Evolutionary conservation across 2,113 vertebrate genomes (phyloP).

Genomic region (Harpagus bidentatus): DNA sequence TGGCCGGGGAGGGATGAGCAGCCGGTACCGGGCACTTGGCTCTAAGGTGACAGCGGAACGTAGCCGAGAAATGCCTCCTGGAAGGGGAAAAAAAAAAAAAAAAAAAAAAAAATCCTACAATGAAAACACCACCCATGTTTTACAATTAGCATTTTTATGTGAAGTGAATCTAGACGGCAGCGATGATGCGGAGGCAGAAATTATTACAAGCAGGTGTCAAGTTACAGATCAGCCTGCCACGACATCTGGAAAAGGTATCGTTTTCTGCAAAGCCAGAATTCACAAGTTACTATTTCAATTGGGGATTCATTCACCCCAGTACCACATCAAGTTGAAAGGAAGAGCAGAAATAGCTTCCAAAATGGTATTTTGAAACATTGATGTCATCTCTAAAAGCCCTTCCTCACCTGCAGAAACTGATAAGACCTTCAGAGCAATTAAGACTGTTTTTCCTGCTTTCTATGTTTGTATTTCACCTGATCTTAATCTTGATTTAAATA

Average conservation of each 20-base stretch:
- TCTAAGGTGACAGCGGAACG: background rate
- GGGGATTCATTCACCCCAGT: background rate
- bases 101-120: background rate
- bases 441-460: background rate
- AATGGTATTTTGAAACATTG: background rate
- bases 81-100: too few relatives aligned
- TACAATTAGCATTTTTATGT: background rate
- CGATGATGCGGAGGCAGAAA: background rate
- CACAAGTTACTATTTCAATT: background rate
- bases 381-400: background rate
- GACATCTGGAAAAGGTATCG: background rate
- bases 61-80: background rate
- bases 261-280: background rate
- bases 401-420: background rate
- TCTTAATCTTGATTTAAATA: background rate
- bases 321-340: background rate
- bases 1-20: background rate
- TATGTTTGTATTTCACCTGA: background rate
- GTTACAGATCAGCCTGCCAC: background rate
- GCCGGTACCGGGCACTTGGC: background rate
- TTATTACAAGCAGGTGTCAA: background rate
- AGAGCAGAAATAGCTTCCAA: background rate
- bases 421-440: background rate
- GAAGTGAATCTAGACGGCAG: background rate
- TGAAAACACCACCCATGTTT: accelerated